A percentile compares a stretch with the other conserved stretches of the same genome.
phyloP scores from a whole-genome alignment of 2,113 vertebrate species.

The Nycticorax nycticorax region DNA sequence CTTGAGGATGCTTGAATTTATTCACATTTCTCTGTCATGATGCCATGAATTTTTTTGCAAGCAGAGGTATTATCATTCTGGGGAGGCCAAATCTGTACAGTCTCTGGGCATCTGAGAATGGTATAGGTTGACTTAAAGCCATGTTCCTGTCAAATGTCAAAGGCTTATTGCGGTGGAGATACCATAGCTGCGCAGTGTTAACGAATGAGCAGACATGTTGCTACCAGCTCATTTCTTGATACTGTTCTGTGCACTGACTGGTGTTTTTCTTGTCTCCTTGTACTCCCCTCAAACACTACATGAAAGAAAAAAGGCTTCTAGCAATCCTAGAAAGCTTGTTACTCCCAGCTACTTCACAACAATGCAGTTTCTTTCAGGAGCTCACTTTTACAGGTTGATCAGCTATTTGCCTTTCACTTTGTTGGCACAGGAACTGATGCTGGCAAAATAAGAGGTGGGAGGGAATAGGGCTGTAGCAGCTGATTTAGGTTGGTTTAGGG shows the following conservation, averaged over 20 bases:
- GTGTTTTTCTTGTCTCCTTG: not conserved
- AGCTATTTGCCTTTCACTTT: not conserved
- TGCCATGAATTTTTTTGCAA: not conserved
- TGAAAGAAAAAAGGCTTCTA: not conserved
- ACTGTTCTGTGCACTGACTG: not conserved
- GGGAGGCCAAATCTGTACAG: not conserved
- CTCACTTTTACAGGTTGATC: not conserved
- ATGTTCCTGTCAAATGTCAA: not conserved
- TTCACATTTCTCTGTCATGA: not conserved
- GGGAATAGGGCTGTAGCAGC: not conserved
- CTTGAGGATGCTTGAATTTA: not conserved
- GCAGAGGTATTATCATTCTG: not conserved
- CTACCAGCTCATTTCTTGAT: not conserved
- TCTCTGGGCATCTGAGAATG: not conserved
- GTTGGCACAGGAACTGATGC: not conserved
- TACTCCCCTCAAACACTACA: not conserved
- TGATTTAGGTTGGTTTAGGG: not conserved
- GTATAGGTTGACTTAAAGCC: not conserved
- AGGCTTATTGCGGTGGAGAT: not conserved
- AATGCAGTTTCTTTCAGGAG: not conserved
- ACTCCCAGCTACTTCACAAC: not conserved
- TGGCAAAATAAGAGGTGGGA: not conserved
- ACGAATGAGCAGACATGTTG: accelerated
- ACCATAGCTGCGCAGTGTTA: not conserved
- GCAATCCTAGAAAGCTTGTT: not conserved